Conservation (phyloP, 2,888 invertebrate species). For the Panzeria rudis region DNA sequence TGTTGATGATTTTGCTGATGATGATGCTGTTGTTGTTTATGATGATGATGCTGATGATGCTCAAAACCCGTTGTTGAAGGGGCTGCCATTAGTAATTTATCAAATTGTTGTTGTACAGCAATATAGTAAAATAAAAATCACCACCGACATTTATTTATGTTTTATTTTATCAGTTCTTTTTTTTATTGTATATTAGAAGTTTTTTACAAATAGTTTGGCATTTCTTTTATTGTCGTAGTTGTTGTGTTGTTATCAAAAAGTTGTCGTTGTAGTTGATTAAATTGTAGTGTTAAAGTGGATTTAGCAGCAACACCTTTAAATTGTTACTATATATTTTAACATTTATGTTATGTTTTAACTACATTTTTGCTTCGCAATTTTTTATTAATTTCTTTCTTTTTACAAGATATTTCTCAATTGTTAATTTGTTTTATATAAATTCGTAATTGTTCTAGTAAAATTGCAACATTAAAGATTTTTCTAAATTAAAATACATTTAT, state of each 20-base stretch:
- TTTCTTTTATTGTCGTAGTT: constrained; percentile 48
- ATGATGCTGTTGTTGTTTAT: constrained; percentile 60
- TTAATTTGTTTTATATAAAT: not conserved
- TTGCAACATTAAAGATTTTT: not conserved
- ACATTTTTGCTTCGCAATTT: constrained; percentile 1
- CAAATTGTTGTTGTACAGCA: constrained; percentile 30
- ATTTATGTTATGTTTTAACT: not conserved
- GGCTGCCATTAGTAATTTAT: constrained; percentile 61
- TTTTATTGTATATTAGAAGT: not conserved
- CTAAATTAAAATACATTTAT: not conserved
- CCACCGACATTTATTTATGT: constrained; percentile 40
- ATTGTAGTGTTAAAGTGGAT: not conserved
- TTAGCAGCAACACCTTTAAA: constrained; percentile 18
- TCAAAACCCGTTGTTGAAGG: constrained; percentile 55
- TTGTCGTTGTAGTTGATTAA: constrained; percentile 12
- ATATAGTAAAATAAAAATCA: not conserved
- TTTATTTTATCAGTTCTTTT: not conserved
- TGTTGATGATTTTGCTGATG: constrained; percentile 51
- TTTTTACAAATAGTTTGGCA: constrained; percentile 35
- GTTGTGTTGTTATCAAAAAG: constrained; percentile 6
- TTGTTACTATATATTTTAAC: not conserved
- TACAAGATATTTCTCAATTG: not conserved
- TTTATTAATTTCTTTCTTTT: not conserved
- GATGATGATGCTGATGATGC: constrained; percentile 45
- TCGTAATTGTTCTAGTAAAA: not conserved